phyloP scores from a whole-genome alignment of 2,888 invertebrate species.

The Enchytraeus crypticus region DNA sequence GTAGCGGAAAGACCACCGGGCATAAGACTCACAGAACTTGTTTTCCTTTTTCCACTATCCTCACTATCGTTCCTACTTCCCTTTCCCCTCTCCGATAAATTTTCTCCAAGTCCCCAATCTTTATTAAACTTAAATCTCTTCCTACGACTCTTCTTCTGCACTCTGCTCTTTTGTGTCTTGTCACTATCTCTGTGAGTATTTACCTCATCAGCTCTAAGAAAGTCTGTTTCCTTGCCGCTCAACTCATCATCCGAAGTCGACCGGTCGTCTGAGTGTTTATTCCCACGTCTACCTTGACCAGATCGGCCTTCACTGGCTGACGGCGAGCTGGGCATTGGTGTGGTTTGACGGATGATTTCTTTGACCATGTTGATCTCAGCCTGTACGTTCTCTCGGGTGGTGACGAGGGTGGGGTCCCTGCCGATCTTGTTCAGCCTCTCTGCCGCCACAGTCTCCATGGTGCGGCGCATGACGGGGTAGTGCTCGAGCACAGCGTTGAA shows the following conservation, averaged over 20 bases:
- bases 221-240: no score
- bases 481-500: conserved; percentile 95
- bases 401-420: conserved; percentile 66
- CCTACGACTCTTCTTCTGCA: neutral
- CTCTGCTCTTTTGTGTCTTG: neutral
- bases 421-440: conserved; percentile 96
- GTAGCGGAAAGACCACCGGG: no score
- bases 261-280: no score
- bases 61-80: no score
- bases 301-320: neutral
- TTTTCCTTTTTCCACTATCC: no score
- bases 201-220: no score
- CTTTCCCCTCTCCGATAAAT: no score
- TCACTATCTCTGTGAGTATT: neutral
- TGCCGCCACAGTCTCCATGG: conserved; percentile 98
- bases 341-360: conserved; percentile 32
- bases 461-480: conserved; percentile 94
- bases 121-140: neutral
- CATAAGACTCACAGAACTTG: no score
- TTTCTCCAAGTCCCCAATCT: neutral
- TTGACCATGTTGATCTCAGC: conserved; percentile 47
- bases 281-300: no score
- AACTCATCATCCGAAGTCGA: no score
- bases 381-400: conserved; percentile 43
- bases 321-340: conserved; percentile 20